Conservation (phyloP, 2,797 vertebrate genomes). For the Odontamblyopus rebecca region DNA sequence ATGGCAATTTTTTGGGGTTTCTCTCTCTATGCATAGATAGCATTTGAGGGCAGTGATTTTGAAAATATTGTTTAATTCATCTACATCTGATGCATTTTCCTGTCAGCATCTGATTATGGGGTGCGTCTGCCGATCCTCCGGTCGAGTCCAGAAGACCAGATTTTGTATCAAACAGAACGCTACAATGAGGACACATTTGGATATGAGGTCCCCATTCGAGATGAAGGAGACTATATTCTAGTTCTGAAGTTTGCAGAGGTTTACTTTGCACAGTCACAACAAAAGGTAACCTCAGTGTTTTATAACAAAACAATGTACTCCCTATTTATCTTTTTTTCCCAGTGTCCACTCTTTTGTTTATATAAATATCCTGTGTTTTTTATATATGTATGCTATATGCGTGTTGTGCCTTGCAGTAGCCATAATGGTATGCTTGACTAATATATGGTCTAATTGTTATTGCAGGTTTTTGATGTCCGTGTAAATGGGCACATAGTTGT, state of each 20-base stretch:
- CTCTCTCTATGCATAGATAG: neutral
- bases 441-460: neutral
- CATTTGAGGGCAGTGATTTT: neutral
- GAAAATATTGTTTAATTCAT: neutral
- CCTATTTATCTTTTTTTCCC: too few relatives aligned
- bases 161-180: slow-evolving; percentile 96
- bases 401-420: too few relatives aligned
- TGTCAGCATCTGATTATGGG: slow-evolving; percentile 95
- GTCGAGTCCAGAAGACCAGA: slow-evolving; percentile 92
- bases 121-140: slow-evolving; percentile 93
- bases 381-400: too few relatives aligned
- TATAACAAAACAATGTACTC: too few relatives aligned
- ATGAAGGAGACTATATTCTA: slow-evolving; percentile 96
- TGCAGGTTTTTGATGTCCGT: slow-evolving; percentile 93
- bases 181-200: slow-evolving; percentile 98
- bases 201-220: slow-evolving; percentile 93
- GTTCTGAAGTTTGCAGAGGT: slow-evolving; percentile 98
- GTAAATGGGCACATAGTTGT: slow-evolving; percentile 94
- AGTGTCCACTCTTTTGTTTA: too few relatives aligned
- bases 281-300: slow-evolving; percentile 83
- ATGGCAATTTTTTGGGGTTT: neutral
- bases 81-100: slow-evolving; percentile 18
- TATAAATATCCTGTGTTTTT: too few relatives aligned
- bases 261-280: slow-evolving; percentile 98
- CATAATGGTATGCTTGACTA: too few relatives aligned